These are phyloP conservation scores for Cryptus viduatorius DNA, from an alignment of 2,888 invertebrate species.

Conservation along the genomic window DNA sequence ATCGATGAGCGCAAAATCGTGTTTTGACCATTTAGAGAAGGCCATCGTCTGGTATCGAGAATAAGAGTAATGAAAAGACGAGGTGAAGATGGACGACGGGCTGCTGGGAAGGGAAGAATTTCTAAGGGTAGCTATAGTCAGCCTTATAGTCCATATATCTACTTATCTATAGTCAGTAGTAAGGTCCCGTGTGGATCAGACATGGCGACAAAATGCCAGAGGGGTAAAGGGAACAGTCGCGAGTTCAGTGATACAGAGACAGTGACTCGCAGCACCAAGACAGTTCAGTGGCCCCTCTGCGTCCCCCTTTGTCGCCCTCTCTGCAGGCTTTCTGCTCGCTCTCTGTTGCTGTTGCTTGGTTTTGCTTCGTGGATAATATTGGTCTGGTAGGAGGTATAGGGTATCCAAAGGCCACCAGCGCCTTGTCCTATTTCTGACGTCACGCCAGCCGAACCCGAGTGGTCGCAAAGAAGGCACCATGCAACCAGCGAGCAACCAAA, in stretches of 20 bases:
- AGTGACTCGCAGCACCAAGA: conserved; percentile 68
- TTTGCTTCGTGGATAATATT: conserved; percentile 20
- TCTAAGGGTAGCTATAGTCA: conserved; percentile 41
- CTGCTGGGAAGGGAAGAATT: conserved; percentile 6
- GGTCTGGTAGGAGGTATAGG: conserved; percentile 31
- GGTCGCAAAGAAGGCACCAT: conserved; percentile 32
- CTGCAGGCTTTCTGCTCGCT: conserved; percentile 39
- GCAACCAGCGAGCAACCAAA: conserved; percentile 51
- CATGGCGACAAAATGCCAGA: conserved; percentile 50
- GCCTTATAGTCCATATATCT: conserved; percentile 1
- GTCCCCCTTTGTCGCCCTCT: conserved; percentile 51
- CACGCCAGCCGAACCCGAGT: conserved; percentile 72
- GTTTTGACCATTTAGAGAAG: background rate
- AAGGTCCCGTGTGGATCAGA: conserved; percentile 65
- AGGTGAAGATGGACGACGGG: conserved; percentile 12
- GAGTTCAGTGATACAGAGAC: conserved; percentile 50
- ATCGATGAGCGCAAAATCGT: background rate
- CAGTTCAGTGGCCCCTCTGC: conserved; percentile 80
- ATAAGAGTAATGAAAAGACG: conserved; percentile 4
- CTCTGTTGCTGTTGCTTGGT: conserved; percentile 49
- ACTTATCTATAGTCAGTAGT: conserved; percentile 32
- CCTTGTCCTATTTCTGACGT: conserved; percentile 83
- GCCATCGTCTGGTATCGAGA: background rate
- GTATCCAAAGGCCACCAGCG: conserved; percentile 80
- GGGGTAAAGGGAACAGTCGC: conserved; percentile 46